Percentiles rank a stretch among this genome's conserved stretches.
Conservation (phyloP, 2,113 vertebrate genomes). For the Takifugu flavidus region DNA sequence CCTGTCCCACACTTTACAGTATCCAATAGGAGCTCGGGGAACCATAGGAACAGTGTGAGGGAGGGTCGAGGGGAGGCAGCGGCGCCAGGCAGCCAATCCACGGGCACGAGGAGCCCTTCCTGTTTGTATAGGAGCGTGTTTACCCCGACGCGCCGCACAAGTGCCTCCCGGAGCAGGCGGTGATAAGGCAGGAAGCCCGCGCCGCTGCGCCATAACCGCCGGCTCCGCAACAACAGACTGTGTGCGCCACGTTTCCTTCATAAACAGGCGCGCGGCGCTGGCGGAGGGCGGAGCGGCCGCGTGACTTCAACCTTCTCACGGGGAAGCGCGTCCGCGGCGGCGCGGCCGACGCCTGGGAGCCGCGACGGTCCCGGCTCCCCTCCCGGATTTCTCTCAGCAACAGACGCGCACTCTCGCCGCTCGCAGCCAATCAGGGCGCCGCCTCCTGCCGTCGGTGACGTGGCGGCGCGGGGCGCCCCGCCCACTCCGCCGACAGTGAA, state of each 20-base stretch:
- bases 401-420: constrained; percentile 72
- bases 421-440: constrained; percentile 66
- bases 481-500: constrained; percentile 61
- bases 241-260: too few species aligned
- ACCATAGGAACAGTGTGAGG: constrained; percentile 79
- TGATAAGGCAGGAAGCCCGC: constrained; percentile 41
- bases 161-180: constrained; percentile 49
- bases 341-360: constrained; percentile 30
- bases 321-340: constrained; percentile 2
- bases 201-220: too few species aligned
- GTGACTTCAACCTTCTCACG: constrained; percentile 15
- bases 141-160: constrained; percentile 73
- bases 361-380: constrained; percentile 26
- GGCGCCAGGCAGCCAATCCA: constrained; percentile 63
- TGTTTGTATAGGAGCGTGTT: constrained; percentile 74
- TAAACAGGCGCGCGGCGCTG: too few species aligned
- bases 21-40: constrained; percentile 74
- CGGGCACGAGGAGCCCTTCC: constrained; percentile 59
- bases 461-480: constrained; percentile 49
- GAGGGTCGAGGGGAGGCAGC: constrained; percentile 57
- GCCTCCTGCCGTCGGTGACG: constrained; percentile 54
- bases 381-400: constrained; percentile 80
- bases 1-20: constrained; percentile 85
- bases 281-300: neutral
- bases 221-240: neutral